These are phyloP conservation scores for Oreotragus oreotragus DNA, from an alignment of 2,113 vertebrate species.

Conservation along the genomic window DNA sequence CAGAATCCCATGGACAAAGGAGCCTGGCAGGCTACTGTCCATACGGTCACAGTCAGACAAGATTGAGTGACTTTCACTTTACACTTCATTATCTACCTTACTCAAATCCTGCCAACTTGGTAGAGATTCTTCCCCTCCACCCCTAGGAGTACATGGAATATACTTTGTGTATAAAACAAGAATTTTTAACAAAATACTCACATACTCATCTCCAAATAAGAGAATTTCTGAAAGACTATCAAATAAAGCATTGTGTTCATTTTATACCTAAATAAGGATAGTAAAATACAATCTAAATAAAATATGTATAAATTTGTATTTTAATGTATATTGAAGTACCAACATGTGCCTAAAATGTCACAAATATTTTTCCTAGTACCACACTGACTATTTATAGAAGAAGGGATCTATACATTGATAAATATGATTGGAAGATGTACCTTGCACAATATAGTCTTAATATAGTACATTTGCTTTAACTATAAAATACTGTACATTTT, in stretches of 20 bases:
- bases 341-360: slow-evolving; percentile 60
- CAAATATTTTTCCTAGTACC: slow-evolving; percentile 43
- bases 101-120: background rate
- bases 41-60: background rate
- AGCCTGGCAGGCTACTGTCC: background rate
- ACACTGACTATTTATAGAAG: background rate
- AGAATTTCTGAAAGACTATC: slow-evolving; percentile 58
- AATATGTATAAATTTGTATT: slow-evolving; percentile 62
- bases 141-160: background rate
- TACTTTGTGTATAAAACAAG: background rate
- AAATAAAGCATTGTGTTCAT: slow-evolving; percentile 66
- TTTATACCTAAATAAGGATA: slow-evolving; percentile 74
- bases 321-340: slow-evolving; percentile 60
- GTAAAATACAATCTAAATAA: slow-evolving; percentile 75
- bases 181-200: slow-evolving; percentile 9
- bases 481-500: background rate
- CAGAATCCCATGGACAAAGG: background rate
- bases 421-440: background rate
- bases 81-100: background rate
- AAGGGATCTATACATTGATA: slow-evolving; percentile 37
- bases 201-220: slow-evolving; percentile 61
- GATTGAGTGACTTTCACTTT: background rate
- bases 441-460: background rate
- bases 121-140: background rate
- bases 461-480: background rate